A percentile compares a stretch with the other conserved stretches of the same genome.
phyloP scores from a whole-genome alignment of 2,797 vertebrate genomes.

The Mionectes olivaceus region DNA sequence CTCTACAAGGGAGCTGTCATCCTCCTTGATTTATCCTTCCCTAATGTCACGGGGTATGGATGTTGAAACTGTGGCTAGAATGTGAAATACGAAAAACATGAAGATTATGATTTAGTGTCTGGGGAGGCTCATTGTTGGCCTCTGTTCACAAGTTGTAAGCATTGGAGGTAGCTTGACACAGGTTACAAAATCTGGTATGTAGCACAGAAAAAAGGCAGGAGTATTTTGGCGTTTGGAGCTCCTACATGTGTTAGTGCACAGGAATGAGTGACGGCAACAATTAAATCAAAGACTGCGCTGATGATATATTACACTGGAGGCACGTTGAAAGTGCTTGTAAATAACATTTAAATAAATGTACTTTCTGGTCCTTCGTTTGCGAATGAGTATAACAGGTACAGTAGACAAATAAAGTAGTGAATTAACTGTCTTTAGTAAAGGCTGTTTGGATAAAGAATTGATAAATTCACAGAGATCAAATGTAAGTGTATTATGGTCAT shows the following conservation, averaged over 20 bases:
- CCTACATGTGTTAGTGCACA: slow-evolving; percentile 43
- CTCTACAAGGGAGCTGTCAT: slow-evolving; percentile 90
- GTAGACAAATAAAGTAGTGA: background rate
- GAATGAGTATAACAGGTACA: background rate
- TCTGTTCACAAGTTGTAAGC: slow-evolving; percentile 70
- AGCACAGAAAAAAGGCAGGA: background rate
- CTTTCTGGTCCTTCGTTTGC: slow-evolving; percentile 1
- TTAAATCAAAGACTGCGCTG: slow-evolving; percentile 30
- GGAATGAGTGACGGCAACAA: slow-evolving; percentile 9
- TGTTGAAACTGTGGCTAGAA: slow-evolving; percentile 91
- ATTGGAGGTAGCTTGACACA: slow-evolving; percentile 62
- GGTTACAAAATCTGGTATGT: slow-evolving; percentile 68
- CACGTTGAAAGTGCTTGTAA: slow-evolving; percentile 13
- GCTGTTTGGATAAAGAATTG: background rate
- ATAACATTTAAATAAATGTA: slow-evolving; percentile 8
- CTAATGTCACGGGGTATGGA: slow-evolving; percentile 88
- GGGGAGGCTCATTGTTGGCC: slow-evolving; percentile 80
- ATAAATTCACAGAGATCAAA: background rate
- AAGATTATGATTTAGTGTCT: slow-evolving; percentile 89
- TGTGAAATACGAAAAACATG: slow-evolving; percentile 89
- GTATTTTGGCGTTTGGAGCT: background rate
- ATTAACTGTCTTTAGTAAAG: background rate
- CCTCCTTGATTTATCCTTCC: slow-evolving; percentile 88
- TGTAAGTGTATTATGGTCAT: background rate
- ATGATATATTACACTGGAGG: slow-evolving; percentile 8